Conservation (phyloP, 2,797 vertebrate species). For the Ceryle rudis region DNA sequence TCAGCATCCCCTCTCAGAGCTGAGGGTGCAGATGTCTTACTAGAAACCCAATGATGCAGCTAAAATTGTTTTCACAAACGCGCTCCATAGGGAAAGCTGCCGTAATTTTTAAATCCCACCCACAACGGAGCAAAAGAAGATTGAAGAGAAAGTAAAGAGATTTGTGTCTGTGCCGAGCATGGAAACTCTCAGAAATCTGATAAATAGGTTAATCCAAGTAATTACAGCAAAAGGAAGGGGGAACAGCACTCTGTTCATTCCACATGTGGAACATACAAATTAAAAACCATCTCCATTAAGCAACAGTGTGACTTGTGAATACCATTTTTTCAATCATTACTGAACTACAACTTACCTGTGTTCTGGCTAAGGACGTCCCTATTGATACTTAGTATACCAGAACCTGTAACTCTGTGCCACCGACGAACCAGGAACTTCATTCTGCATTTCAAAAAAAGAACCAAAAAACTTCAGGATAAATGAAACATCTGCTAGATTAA, state of each 20-base stretch:
- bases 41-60: fast-evolving
- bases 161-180: background rate
- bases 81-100: background rate
- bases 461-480: constrained; percentile 1
- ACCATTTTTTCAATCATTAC: background rate
- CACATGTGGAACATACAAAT: background rate
- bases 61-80: background rate
- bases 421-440: constrained; percentile 96
- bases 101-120: background rate
- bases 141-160: background rate
- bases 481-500: background rate
- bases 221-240: background rate
- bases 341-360: constrained; percentile 76
- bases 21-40: background rate
- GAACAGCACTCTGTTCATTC: background rate
- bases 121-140: background rate
- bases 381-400: constrained; percentile 75
- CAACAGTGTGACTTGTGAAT: background rate
- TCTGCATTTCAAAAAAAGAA: constrained; percentile 73
- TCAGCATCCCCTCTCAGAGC: background rate
- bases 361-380: constrained; percentile 86
- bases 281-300: background rate
- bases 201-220: background rate
- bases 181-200: background rate
- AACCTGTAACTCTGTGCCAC: constrained; percentile 90